These are phyloP conservation scores for Baccha elongata DNA, from an alignment of 2,888 invertebrate species.

Conservation along the genomic window DNA sequence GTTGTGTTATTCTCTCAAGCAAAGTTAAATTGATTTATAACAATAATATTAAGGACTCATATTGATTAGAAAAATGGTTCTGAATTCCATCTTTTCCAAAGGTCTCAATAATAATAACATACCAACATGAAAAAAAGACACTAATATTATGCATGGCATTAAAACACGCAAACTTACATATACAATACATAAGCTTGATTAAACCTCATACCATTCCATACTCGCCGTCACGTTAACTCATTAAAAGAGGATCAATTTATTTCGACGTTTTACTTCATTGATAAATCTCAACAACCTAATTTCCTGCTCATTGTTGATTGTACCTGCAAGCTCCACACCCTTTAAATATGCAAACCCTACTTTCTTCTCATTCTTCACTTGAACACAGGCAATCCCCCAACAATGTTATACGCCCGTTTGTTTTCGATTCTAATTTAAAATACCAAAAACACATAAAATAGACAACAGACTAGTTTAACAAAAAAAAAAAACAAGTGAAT, in stretches of 20 bases:
- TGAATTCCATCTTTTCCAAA: too few relatives aligned
- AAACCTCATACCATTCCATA: too few relatives aligned
- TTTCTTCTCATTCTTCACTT: conserved; percentile 12
- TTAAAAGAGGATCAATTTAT: conserved; percentile 62
- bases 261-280: conserved; percentile 31
- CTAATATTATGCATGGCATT: too few relatives aligned
- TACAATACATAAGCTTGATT: too few relatives aligned
- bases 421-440: conserved; percentile 46
- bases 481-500: conserved; percentile 41
- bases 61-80: too few relatives aligned
- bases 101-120: too few relatives aligned
- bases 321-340: neutral
- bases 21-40: too few relatives aligned
- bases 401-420: conserved; percentile 9
- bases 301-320: conserved; percentile 20
- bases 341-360: neutral
- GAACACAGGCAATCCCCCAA: conserved; percentile 42
- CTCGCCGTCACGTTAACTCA: conserved; percentile 46
- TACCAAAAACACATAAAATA: conserved; percentile 24
- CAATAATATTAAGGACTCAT: too few relatives aligned
- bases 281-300: conserved; percentile 37
- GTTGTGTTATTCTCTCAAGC: too few relatives aligned
- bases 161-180: too few relatives aligned
- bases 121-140: too few relatives aligned
- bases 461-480: too few relatives aligned